phyloP scores from a whole-genome alignment of 2,113 vertebrate genomes.

The Nansenia antarctica region DNA sequence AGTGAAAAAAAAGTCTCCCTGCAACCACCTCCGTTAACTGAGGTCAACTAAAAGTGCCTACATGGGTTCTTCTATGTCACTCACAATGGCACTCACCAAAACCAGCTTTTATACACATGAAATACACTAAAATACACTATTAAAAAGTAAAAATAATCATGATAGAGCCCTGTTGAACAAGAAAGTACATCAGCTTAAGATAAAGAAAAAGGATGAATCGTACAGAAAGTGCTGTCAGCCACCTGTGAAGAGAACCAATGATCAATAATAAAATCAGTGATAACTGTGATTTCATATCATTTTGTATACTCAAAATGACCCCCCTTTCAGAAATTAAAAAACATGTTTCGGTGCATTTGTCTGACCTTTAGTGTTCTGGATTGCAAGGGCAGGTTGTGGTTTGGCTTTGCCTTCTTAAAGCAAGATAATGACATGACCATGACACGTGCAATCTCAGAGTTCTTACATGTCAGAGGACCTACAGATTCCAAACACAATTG shows the following conservation, averaged over 20 bases:
- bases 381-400: background rate
- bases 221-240: constrained; percentile 61
- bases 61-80: constrained; percentile 21
- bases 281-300: background rate
- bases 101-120: constrained; percentile 55
- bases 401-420: background rate
- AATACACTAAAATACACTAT: constrained; percentile 41
- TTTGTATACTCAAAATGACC: no score
- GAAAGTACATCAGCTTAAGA: constrained; percentile 51
- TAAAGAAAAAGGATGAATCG: constrained; percentile 30
- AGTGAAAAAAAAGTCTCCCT: constrained; percentile 31
- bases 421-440: no score
- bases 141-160: constrained; percentile 22
- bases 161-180: constrained; percentile 47
- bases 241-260: constrained; percentile 56
- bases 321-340: background rate
- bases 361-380: background rate
- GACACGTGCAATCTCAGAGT: background rate
- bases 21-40: constrained; percentile 17
- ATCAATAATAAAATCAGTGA: constrained; percentile 37
- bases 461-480: background rate
- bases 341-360: background rate
- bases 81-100: constrained; percentile 43
- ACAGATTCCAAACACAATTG: background rate
- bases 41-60: constrained; percentile 35